These are phyloP conservation scores for Pygoscelis antarcticus DNA, from an alignment of 2,113 vertebrate species.

Conservation along the genomic window DNA sequence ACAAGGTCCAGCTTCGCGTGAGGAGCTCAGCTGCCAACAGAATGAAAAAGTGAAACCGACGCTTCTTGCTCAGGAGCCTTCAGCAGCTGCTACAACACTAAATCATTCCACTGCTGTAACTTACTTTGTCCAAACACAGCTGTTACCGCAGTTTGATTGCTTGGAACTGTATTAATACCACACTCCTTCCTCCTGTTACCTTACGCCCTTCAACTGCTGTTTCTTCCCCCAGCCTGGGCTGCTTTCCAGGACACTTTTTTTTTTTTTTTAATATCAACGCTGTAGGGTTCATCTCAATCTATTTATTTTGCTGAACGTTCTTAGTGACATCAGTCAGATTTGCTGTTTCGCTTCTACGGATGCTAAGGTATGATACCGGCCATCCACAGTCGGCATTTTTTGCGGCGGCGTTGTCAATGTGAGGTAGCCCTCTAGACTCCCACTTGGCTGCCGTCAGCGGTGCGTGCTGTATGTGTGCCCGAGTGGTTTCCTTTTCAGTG, in stretches of 20 bases:
- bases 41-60: not conserved
- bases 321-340: not conserved
- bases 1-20: not conserved
- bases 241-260: not conserved
- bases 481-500: not conserved
- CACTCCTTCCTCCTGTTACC: not conserved
- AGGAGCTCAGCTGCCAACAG: not conserved
- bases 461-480: fast-evolving
- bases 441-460: fast-evolving
- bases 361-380: not conserved
- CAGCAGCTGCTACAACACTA: not conserved
- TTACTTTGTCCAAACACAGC: not conserved
- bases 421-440: no score
- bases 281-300: not conserved
- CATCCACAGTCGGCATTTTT: not conserved
- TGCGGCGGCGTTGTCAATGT: not conserved
- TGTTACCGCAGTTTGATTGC: not conserved
- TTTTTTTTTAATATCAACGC: not conserved
- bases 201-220: not conserved
- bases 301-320: not conserved
- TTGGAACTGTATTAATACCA: not conserved
- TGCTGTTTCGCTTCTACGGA: not conserved
- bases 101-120: not conserved
- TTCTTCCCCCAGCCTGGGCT: not conserved
- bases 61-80: not conserved